Evolutionary conservation across 2,797 vertebrate genomes (phyloP), one percentile per base, ranked within the genome.

Genomic region (Gobio occitaniae): DNA sequence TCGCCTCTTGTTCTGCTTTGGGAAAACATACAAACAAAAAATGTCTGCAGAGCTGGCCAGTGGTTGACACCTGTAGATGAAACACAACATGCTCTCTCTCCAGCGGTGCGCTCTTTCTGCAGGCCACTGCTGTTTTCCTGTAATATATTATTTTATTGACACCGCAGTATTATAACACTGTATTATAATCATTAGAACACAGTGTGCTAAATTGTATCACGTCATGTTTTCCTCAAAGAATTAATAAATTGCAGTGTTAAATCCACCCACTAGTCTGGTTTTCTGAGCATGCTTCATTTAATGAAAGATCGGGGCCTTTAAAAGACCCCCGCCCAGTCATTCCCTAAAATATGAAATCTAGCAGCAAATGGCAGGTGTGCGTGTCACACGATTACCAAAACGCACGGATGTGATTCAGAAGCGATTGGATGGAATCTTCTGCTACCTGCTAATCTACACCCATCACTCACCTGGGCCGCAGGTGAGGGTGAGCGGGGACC

Each of bases 11-110:
- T 61, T 52, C 81, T 88, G 80, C 69, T 86, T 85, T 89, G 80
- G 82, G 83, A 89, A 74, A 88, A 72, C 86, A 88, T 83, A 63
- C 88, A 85, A 78, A 85, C 66, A 44, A 44, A 41, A 90, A 88
- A 74, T 86, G 86, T 82, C 85, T 88, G 82, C 90, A 87, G 86
- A 78, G 77, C 70, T 25, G 59, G 74, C 78, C 84, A 84, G 81
- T 86, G 84, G 70, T 85, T 85, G 48, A 82, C 79, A 85, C 79
- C 83, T 82, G 78, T 63, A 32, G 61, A 65, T 29, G 25, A 16
- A 65, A 65, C 59, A 61, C 59, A 29, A 63, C 1, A 25, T 61
- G 56, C 25, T 61, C n/a, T 61, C 10, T 61, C 10, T 61, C 59
- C n/a, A 63, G n/a, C 59, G 11, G 56, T 29, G 25, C 1, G 61